A percentile compares a stretch with the other conserved stretches of the same genome.
These are phyloP conservation scores for Puma concolor DNA, from an alignment of 2,113 vertebrate species.

Conservation along the genomic window DNA sequence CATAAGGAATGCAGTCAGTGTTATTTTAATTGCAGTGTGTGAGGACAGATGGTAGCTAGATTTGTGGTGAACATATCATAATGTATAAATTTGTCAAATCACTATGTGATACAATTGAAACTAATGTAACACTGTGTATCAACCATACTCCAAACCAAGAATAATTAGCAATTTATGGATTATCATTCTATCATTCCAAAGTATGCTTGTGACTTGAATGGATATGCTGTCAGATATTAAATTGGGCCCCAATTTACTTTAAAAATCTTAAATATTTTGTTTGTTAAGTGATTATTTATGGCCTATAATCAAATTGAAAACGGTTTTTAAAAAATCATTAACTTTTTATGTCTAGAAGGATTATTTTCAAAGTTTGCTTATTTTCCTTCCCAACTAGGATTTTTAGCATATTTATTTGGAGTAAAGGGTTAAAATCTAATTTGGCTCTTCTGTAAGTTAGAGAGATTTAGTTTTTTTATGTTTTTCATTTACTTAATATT, in stretches of 20 bases:
- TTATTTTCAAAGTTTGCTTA: not conserved
- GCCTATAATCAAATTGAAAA: not conserved
- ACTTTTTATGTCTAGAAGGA: not conserved
- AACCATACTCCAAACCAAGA: not conserved
- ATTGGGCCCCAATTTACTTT: not conserved
- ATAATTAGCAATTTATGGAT: not conserved
- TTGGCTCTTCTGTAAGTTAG: not conserved
- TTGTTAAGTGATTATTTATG: not conserved
- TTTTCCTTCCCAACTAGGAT: not conserved
- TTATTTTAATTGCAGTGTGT: too few relatives aligned
- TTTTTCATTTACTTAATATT: not conserved
- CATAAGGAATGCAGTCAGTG: too few relatives aligned
- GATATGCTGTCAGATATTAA: not conserved
- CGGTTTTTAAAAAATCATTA: not conserved
- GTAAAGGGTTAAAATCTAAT: not conserved
- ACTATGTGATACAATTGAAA: too few relatives aligned
- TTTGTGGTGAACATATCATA: too few relatives aligned
- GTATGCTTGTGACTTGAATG: not conserved
- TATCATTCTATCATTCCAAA: not conserved
- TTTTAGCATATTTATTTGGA: not conserved
- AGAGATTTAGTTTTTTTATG: not conserved
- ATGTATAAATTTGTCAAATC: too few relatives aligned
- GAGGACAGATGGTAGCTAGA: too few relatives aligned
- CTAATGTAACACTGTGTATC: too few relatives aligned
- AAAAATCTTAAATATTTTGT: not conserved